phyloP scores from a whole-genome alignment of 64 coral and sea anemone genomes.

The Acropora yongei region DNA sequence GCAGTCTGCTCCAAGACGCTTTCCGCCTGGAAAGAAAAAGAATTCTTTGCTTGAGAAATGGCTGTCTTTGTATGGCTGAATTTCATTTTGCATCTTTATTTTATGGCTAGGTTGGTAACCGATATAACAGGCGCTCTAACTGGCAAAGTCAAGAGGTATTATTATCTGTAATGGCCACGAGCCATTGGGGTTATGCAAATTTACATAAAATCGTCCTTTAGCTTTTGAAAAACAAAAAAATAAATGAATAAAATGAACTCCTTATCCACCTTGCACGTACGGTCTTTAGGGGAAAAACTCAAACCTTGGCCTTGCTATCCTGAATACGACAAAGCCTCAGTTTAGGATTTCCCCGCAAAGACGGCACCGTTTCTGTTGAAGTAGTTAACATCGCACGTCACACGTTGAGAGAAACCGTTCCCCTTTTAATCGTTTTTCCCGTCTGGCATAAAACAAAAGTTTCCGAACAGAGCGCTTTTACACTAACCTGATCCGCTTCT shows the following conservation, averaged over 20 bases:
- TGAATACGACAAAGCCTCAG: background rate
- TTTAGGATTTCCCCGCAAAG: background rate
- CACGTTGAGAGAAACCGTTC: background rate
- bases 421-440: background rate
- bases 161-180: background rate
- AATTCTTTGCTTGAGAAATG: background rate
- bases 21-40: background rate
- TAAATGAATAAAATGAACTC: background rate
- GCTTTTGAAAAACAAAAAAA: background rate
- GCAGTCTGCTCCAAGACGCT: background rate
- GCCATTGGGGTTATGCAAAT: background rate
- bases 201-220: background rate
- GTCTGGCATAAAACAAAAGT: background rate
- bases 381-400: slow-evolving; percentile 1
- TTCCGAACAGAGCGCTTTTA: background rate
- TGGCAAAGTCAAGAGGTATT: background rate
- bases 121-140: background rate
- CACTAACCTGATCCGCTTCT: background rate
- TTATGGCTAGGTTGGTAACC: background rate
- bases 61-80: background rate
- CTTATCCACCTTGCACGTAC: background rate
- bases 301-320: background rate
- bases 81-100: background rate
- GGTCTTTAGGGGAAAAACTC: background rate
- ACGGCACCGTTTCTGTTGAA: background rate